Evolutionary conservation across 1,140 invertebrate genomes (phyloP).

Genomic region (Nymphalis io): DNA sequence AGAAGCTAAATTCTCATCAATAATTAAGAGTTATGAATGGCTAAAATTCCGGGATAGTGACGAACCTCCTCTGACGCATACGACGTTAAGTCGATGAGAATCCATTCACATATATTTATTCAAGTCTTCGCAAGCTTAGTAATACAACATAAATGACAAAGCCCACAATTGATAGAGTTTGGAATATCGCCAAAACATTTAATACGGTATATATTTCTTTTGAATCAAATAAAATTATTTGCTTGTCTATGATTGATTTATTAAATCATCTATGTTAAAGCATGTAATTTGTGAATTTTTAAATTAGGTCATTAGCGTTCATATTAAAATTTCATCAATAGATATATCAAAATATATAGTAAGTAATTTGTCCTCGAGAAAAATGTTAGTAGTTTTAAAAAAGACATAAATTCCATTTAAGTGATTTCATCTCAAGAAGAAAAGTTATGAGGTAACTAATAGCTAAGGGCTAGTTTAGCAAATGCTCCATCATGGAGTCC

Average conservation of each 20-base stretch:
- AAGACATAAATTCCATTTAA: not conserved
- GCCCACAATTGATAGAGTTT: not conserved
- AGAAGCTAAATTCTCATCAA: not conserved
- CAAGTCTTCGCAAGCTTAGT: not conserved
- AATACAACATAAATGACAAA: slow-evolving; percentile 11
- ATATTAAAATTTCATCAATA: not conserved
- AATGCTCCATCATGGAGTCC: slow-evolving; percentile 21
- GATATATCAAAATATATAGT: no score
- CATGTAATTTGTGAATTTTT: not conserved
- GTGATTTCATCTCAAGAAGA: not conserved
- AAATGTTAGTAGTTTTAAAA: no score
- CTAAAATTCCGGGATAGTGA: not conserved
- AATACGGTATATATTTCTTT: not conserved
- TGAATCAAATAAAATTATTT: no score
- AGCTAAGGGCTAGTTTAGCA: slow-evolving; percentile 15
- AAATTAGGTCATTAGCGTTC: not conserved
- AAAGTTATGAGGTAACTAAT: slow-evolving; percentile 12
- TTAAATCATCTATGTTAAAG: not conserved
- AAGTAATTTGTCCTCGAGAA: no score
- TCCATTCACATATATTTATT: slow-evolving; percentile 21
- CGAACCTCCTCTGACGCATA: not conserved
- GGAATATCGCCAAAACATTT: slow-evolving; percentile 3
- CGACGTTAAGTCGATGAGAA: slow-evolving; percentile 12
- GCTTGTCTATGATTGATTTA: not conserved
- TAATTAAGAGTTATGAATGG: slow-evolving; percentile 8